Evolutionary conservation across 2,797 vertebrate species (phyloP), one percentile per base, ranked within the genome.

Genomic region (Ibycter americanus): DNA sequence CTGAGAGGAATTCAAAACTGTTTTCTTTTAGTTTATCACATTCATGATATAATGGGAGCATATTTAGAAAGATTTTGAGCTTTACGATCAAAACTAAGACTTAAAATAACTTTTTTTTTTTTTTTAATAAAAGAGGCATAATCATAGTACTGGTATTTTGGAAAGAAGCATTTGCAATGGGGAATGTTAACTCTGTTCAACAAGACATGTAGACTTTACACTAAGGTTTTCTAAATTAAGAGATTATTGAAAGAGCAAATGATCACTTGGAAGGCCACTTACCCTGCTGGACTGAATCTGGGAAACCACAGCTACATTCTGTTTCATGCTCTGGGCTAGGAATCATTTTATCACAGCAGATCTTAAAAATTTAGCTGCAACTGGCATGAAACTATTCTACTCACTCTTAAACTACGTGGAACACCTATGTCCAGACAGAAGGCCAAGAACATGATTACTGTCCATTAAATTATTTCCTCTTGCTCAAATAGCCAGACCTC

Each of bases 401-500:
- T 93, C n/a, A 47, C 5, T 84, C 94, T 85, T 82, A 89, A 90
- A 77, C 36, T 46, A 18, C 7, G 13, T 61, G 17, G 51, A 94
- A 63, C 26, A 89, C 21, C 77, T 76, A 55, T 66, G 47, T 83
- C 49, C 78, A 55, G 49, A 80, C 40, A 71, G 54, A 91, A 81
- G 52, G 26, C 44, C 47, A 58, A 9, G 66, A 89, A 76, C 55
- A 42, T 20, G 32, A 70, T 52, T 93, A 15, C 8, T 68, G 32
- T 78, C 49, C 61, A 25, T 55, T 62, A 44, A 83, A 76, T 74
- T 66, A 32, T 62, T 65, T 65, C 23, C 49, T 91, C 68, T 94
- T 96, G 56, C 62, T 96, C 46, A 83, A 97, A 93, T 52, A 95
- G n/a, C 72, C 94, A 97, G 89, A 93, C 42, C 59, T 97, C 97